Conservation (phyloP, 2,113 vertebrate genomes). For the Anguilla rostrata region DNA sequence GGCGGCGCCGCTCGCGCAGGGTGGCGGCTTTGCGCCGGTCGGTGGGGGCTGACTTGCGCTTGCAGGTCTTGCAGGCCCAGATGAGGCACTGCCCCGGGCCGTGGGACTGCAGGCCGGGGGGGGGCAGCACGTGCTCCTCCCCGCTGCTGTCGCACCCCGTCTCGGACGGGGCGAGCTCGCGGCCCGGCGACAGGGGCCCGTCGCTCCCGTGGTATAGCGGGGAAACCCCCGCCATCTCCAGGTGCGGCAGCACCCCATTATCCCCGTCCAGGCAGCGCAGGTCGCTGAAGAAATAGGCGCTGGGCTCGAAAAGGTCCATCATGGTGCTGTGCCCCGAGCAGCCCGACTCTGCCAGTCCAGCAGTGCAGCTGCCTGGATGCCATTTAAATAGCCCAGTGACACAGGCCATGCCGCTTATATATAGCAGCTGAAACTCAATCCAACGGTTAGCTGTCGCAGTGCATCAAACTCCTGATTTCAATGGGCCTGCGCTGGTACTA, state of each 20-base stretch:
- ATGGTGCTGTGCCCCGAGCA: slow-evolving; percentile 80
- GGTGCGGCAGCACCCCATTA: slow-evolving; percentile 83
- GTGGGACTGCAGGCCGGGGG: slow-evolving; percentile 85
- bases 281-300: slow-evolving; percentile 88
- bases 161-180: slow-evolving; percentile 81
- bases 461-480: slow-evolving; percentile 78
- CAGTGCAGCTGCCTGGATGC: slow-evolving; percentile 72
- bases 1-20: slow-evolving; percentile 84
- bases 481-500: slow-evolving; percentile 53
- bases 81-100: slow-evolving; percentile 92
- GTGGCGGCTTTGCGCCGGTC: slow-evolving; percentile 94
- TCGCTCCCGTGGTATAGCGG: slow-evolving; percentile 85
- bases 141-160: slow-evolving; percentile 85
- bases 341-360: slow-evolving; percentile 56
- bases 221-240: slow-evolving; percentile 89
- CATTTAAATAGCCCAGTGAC: slow-evolving; percentile 96
- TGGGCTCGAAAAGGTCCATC: slow-evolving; percentile 99
- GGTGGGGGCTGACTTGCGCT: slow-evolving; percentile 88
- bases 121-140: slow-evolving; percentile 90
- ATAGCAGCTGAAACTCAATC: slow-evolving; percentile 97
- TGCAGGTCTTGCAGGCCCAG: slow-evolving; percentile 97
- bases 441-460: slow-evolving; percentile 85
- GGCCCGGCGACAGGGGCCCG: slow-evolving; percentile 82
- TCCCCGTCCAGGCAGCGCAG: slow-evolving; percentile 86
- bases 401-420: slow-evolving; percentile 92